phyloP scores from a whole-genome alignment of 2,888 invertebrate genomes.

The Cantharis flavilabris region DNA sequence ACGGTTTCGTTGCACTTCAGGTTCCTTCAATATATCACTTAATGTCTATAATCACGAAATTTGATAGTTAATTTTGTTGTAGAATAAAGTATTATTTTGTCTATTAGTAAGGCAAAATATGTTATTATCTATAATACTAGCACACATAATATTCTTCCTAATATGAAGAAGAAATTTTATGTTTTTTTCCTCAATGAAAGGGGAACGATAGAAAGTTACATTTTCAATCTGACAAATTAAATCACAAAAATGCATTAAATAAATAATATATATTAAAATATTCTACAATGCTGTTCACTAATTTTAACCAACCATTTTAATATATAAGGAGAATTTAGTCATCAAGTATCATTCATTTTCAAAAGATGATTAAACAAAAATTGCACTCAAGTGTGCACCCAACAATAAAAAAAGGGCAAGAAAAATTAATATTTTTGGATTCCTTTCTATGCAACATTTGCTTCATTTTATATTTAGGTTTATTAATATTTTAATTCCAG shows the following conservation, averaged over 20 bases:
- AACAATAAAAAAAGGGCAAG: no score
- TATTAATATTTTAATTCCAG: no score
- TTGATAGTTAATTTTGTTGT: not conserved
- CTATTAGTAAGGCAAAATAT: no score
- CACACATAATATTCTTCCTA: not conserved
- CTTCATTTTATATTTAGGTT: no score
- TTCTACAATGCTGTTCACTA: not conserved
- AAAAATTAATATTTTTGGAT: no score
- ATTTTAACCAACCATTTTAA: not conserved
- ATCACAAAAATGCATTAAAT: not conserved
- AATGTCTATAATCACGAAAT: no score
- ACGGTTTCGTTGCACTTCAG: not conserved
- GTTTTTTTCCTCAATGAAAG: not conserved
- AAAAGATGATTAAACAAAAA: not conserved
- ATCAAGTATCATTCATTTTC: not conserved
- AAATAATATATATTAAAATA: not conserved
- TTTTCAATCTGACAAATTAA: not conserved
- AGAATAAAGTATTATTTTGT: no score
- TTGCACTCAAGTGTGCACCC: no score
- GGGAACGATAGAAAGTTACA: not conserved
- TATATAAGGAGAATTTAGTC: not conserved
- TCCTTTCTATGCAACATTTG: no score
- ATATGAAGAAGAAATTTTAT: not conserved
- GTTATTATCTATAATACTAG: not conserved
- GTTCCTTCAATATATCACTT: not conserved